Evolutionary conservation across 2,797 vertebrate species (phyloP), one percentile per base, ranked within the genome.

Genomic region (Macroramphosus scolopax): DNA sequence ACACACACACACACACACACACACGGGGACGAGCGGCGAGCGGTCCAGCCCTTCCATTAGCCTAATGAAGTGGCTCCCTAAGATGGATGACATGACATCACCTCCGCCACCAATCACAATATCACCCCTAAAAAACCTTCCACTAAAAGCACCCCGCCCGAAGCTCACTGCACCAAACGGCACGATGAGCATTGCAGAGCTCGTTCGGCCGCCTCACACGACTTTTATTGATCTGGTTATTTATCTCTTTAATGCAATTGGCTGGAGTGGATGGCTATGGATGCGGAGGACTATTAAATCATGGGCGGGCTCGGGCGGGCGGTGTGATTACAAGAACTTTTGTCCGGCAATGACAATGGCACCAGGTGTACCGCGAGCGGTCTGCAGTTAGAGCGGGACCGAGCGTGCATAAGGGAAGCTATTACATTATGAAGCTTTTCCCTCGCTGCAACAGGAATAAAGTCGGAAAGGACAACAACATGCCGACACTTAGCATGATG

Each of bases 201-300:
- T 73, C 75, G 68, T 74, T 80, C 62, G 12, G 62, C 62, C 72
- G 58, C 20, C 54, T 37, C 59, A 42, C 58, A 77, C 60, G 68
- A 75, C 63, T 77, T 86, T 88, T 87, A 89, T 85, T 83, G 86
- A 80, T 46, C 63, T 24, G 59, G 83, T 85, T 86, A 88, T 89
- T 88, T 86, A 84, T 89, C 78, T 79, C 76, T 81, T 76, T 83
- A 87, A 89, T 86, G 85, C 78, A 81, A 87, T 89, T 89, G 87
- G 88, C 82, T 82, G 62, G 59, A 78, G 57, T 75, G 51, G 76
- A 82, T 78, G 68, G 71, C 68, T 62, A 62, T 78, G 80, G 76
- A 81, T 72, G 76, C 22, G 9, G 44, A 51, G 55, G 49, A 61
- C 67, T 51, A 59, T 62, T 88, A 86, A 88, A 87, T 88, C 83